A percentile compares a stretch with the other conserved stretches of the same genome.
Evolutionary conservation across 2,888 invertebrate species (phyloP).

Genomic region (Listrodromus nycthemerus): DNA sequence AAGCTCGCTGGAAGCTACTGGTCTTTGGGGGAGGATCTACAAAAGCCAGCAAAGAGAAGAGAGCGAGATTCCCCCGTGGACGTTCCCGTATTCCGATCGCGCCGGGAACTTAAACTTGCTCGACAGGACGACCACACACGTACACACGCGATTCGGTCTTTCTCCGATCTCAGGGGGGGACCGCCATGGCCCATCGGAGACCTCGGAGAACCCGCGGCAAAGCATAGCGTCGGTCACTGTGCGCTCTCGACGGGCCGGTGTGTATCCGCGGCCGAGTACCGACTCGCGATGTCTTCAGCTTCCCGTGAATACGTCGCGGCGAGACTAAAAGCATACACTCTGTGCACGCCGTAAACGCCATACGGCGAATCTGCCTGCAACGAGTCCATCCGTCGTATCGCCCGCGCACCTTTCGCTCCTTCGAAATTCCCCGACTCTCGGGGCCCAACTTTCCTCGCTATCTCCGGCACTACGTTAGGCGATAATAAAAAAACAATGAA

Average conservation of each 20-base stretch:
- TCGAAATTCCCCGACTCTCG: neutral
- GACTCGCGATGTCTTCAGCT: constrained; percentile 25
- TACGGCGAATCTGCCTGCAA: neutral
- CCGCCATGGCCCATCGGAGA: constrained; percentile 21
- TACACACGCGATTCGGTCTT: neutral
- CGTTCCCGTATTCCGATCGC: constrained; percentile 55
- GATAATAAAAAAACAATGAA: too few relatives aligned
- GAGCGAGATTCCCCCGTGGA: constrained; percentile 56
- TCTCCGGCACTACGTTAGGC: too few relatives aligned
- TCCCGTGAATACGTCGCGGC: neutral
- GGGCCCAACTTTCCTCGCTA: neutral
- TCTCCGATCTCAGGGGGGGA: neutral
- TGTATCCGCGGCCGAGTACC: constrained; percentile 7
- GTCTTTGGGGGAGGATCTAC: constrained; percentile 64
- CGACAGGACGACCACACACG: constrained; percentile 4
- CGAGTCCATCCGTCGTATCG: neutral
- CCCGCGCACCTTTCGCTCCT: neutral
- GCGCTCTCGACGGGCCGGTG: constrained; percentile 18
- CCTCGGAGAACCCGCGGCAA: constrained; percentile 2
- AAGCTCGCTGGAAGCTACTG: constrained; percentile 51
- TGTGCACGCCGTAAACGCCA: constrained; percentile 1
- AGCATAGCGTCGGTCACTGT: constrained; percentile 34
- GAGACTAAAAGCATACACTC: neutral
- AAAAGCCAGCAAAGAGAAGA: constrained; percentile 50
- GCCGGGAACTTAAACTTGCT: constrained; percentile 58